Evolutionary conservation across 2,888 invertebrate species (phyloP), one percentile per base, ranked within the genome.

Genomic region (Eupelmus urozonus): DNA sequence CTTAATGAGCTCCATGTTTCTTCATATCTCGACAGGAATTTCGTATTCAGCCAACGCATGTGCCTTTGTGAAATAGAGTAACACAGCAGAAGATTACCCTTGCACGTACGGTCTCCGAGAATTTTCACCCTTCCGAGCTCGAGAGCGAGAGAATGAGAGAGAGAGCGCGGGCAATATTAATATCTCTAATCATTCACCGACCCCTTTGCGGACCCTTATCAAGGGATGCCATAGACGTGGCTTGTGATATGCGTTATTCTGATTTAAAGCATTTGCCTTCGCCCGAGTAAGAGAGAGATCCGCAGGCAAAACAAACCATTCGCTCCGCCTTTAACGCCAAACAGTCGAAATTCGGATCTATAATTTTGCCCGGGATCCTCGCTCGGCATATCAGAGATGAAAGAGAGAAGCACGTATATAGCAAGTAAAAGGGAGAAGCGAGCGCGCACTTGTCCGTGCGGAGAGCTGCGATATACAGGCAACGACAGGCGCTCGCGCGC

Each of bases 141-240:
- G n/a, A n/a, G n/a, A n/a, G n/a, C n/a, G n/a, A 34, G 34, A 34
- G 34, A 34, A 34, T 5, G 34, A 34, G 34, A 34, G 34, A 13
- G 7, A 25, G 13, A 79, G 82, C 73, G 81, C 72, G 81, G 80
- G 84, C 83, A 83, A 86, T 89, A 89, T 88, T 89, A 88, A 89
- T 89, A 88, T 87, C 88, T 87, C 87, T 87, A 89, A 90, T 90
- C 88, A 89, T 88, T 89, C 88, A 89, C 82, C 86, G 78, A 87
- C 85, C 88, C 89, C 86, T 86, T 87, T 82, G 45, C 83, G 83
- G 82, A 88, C 88, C 88, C 87, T 88, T 88, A 87, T 88, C 88
- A 89, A 87, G 85, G 84, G 82, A 85, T 78, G 84, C 85, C 87
- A 85, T 84, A 84, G 86, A 84, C 86, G 85, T 82, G 76, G 85